phyloP scores from a whole-genome alignment of 2,797 vertebrate species.

The Mycteria americana region DNA sequence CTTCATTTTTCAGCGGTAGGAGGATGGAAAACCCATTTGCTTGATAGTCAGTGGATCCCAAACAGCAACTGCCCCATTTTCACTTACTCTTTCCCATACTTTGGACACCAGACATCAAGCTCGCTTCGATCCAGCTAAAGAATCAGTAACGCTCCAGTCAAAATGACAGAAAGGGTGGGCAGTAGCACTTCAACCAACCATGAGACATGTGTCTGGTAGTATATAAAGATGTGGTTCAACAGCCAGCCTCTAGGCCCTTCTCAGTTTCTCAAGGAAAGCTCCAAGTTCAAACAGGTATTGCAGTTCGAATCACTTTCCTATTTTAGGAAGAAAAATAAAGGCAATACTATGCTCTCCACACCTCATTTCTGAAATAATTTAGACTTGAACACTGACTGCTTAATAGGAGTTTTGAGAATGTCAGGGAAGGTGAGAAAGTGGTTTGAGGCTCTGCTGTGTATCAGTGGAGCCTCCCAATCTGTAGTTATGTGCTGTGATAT shows the following conservation, averaged over 20 bases:
- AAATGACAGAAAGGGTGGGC: background rate
- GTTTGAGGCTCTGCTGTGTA: background rate
- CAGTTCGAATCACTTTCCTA: background rate
- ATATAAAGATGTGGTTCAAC: background rate
- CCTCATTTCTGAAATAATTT: background rate
- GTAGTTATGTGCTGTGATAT: background rate
- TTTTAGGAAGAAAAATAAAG: background rate
- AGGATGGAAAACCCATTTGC: background rate
- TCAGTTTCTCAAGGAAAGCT: background rate
- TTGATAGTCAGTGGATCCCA: background rate
- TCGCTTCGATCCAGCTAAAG: background rate
- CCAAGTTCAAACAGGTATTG: background rate
- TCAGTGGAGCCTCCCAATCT: background rate
- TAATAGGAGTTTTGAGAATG: background rate
- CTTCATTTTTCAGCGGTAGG: background rate
- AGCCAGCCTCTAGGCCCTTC: background rate
- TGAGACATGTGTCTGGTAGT: rapidly evolving
- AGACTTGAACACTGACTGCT: background rate
- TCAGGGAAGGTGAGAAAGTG: background rate
- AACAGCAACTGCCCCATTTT: background rate
- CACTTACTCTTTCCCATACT: background rate
- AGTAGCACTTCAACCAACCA: background rate
- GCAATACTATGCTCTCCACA: background rate
- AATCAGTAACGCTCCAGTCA: background rate
- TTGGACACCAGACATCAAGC: background rate